A percentile compares a stretch with the other conserved stretches of the same genome.
phyloP scores from a whole-genome alignment of 2,888 invertebrate genomes.

The Acanthoscelides obtectus region DNA sequence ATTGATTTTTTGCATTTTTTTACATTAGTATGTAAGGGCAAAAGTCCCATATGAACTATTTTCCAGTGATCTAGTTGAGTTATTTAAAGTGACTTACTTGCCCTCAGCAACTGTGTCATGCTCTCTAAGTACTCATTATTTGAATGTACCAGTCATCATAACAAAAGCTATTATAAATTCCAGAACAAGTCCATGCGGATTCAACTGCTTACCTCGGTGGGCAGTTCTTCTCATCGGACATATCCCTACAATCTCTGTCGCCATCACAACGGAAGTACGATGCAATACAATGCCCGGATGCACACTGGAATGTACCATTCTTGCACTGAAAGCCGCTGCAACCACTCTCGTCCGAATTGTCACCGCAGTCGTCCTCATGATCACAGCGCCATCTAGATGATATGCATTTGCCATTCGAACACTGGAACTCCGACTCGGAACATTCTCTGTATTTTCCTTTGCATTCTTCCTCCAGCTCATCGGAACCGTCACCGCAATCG shows the following conservation, averaged over 20 bases:
- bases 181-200: too few species aligned
- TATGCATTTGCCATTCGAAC: conserved; percentile 85
- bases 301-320: conserved; percentile 87
- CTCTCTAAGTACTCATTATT: too few species aligned
- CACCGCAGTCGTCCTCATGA: conserved; percentile 95
- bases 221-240: conserved; percentile 87
- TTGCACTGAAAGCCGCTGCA: conserved; percentile 83
- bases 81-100: too few species aligned
- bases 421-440: conserved; percentile 86
- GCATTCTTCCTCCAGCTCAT: conserved; percentile 79
- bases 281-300: conserved; percentile 89
- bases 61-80: too few species aligned
- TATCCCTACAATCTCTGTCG: conserved; percentile 81
- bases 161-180: too few species aligned
- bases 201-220: conserved; percentile 59
- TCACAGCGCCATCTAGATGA: conserved; percentile 92
- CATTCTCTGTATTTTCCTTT: conserved; percentile 81
- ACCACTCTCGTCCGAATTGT: conserved; percentile 83
- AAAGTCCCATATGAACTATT: too few species aligned
- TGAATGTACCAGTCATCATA: too few species aligned
- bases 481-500: conserved; percentile 93
- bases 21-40: too few species aligned
- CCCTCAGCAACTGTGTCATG: too few species aligned
- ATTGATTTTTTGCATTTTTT: too few species aligned
- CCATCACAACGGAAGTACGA: conserved; percentile 86